These are phyloP conservation scores for Acleris emargana DNA, from an alignment of 2,888 invertebrate species.

Conservation along the genomic window DNA sequence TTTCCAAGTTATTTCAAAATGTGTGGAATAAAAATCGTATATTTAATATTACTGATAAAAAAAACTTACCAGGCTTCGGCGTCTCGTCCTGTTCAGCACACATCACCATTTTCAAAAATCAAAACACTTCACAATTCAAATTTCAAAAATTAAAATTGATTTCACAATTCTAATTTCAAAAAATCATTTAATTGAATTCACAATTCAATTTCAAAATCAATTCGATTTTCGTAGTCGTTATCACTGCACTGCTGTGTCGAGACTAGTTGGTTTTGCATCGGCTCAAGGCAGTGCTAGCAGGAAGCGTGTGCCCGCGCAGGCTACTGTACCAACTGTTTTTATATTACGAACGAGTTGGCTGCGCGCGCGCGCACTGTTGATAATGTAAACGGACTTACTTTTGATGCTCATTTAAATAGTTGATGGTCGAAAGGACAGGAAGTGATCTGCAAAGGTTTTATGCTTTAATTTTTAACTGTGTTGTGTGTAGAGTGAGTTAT, in stretches of 20 bases:
- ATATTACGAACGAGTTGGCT: slow-evolving; percentile 27
- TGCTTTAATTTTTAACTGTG: too few species aligned
- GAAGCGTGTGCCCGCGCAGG: slow-evolving; percentile 31
- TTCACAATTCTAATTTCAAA: slow-evolving; percentile 1
- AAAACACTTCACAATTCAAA: background rate
- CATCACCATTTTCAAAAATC: slow-evolving; percentile 26
- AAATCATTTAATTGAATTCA: background rate
- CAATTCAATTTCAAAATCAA: too few species aligned
- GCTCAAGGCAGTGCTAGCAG: slow-evolving; percentile 35
- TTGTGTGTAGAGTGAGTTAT: too few species aligned
- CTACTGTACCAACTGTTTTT: slow-evolving; percentile 30
- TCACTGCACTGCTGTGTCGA: slow-evolving; percentile 14
- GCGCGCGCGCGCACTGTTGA: slow-evolving; percentile 9
- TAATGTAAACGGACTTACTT: background rate
- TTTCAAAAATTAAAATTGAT: background rate
- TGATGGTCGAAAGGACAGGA: too few species aligned
- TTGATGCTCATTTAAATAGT: too few species aligned
- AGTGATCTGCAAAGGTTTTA: too few species aligned
- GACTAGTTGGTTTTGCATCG: slow-evolving; percentile 29
- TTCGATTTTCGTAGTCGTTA: slow-evolving; percentile 1
- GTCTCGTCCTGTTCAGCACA: slow-evolving; percentile 26
- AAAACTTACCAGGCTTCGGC: slow-evolving; percentile 27
- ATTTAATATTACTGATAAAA: background rate
- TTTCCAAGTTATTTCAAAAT: background rate
- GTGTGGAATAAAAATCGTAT: background rate